Evolutionary conservation across 2,888 invertebrate genomes (phyloP).

Genomic region (Dendrolimus pini): DNA sequence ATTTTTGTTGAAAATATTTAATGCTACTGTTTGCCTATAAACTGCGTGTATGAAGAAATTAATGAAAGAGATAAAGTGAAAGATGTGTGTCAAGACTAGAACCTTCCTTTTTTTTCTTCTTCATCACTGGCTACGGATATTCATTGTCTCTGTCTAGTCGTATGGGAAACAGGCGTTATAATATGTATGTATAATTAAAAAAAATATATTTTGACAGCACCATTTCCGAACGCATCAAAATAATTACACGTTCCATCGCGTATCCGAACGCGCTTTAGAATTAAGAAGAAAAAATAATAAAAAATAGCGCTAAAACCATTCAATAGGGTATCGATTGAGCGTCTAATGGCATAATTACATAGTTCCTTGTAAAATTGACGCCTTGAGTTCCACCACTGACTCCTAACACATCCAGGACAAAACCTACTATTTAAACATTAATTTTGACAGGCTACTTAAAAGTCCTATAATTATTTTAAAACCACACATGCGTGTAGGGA

Average conservation of each 20-base stretch:
- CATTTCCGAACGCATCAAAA: conserved; percentile 43
- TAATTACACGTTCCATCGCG: conserved; percentile 45
- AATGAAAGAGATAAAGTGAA: no score
- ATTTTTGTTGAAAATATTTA: no score
- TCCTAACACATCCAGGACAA: conserved; percentile 13
- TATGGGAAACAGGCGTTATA: no score
- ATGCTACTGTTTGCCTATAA: no score
- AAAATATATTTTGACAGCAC: conserved; percentile 60
- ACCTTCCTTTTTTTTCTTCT: no score
- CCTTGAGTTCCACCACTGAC: conserved; percentile 40
- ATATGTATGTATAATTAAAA: not conserved
- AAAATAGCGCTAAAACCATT: conserved; percentile 43
- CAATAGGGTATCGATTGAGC: conserved; percentile 67
- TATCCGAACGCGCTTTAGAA: conserved; percentile 35
- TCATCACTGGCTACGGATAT: no score
- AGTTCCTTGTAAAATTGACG: conserved; percentile 67
- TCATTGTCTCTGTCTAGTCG: no score
- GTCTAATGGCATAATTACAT: conserved; percentile 69
- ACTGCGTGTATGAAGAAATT: no score
- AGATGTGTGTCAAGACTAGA: no score
- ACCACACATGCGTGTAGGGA: conserved; percentile 50
- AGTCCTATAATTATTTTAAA: conserved; percentile 65
- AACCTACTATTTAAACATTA: conserved; percentile 74
- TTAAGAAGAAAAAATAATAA: conserved; percentile 29
- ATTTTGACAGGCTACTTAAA: conserved; percentile 68